A percentile compares a stretch with the other conserved stretches of the same genome.
These are phyloP conservation scores for Adelges cooleyi DNA, from an alignment of 1,140 invertebrate species.

Conservation along the genomic window DNA sequence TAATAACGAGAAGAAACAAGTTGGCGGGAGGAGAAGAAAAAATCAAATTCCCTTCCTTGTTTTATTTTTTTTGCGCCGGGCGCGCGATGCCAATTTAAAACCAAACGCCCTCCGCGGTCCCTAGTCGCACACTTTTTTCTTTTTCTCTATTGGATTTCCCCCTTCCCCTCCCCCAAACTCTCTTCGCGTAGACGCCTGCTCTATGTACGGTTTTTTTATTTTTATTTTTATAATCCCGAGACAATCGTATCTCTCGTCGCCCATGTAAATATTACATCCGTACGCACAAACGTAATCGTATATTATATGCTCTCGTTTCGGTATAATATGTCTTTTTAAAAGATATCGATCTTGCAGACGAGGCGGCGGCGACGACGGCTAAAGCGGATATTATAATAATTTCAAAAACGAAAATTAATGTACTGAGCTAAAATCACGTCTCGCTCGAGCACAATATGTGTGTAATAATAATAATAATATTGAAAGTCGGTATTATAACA, in stretches of 20 bases:
- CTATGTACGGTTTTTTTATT: neutral
- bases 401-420: constrained; percentile 22
- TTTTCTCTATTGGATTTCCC: constrained; percentile 23
- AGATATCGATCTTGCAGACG: constrained; percentile 25
- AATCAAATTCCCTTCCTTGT: constrained; percentile 27
- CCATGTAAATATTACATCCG: too few relatives aligned
- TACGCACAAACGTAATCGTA: too few relatives aligned
- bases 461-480: too few relatives aligned
- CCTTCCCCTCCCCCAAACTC: neutral
- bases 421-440: neutral
- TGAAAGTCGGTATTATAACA: constrained; percentile 20
- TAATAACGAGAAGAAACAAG: constrained; percentile 10
- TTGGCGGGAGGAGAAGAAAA: neutral
- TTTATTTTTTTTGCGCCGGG: neutral
- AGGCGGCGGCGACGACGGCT: too few relatives aligned
- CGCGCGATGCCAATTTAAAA: constrained; percentile 23
- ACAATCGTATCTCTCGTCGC: neutral
- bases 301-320: neutral
- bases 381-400: constrained; percentile 22
- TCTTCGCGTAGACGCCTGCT: too few relatives aligned
- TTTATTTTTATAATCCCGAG: constrained; percentile 12
- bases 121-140: neutral
- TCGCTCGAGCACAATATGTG: neutral
- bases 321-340: neutral
- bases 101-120: constrained; percentile 18